Evolutionary conservation across 2,888 invertebrate genomes (phyloP).

Genomic region (Cataglyphis albicans): DNA sequence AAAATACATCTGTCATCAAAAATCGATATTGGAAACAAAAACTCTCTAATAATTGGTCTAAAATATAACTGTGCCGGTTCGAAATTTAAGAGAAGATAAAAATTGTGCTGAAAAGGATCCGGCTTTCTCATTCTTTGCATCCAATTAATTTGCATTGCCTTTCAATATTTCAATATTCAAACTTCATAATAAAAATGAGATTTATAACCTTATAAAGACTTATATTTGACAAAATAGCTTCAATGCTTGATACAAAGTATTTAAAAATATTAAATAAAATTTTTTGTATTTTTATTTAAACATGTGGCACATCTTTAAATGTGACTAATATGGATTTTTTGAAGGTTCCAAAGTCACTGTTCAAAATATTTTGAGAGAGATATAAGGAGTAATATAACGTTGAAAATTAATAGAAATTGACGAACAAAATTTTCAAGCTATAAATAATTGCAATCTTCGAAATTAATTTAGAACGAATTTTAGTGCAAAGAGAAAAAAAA

Average conservation of each 20-base stretch:
- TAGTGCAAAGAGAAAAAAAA: background rate
- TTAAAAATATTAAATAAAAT: background rate
- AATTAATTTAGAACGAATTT: background rate
- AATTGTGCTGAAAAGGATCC: background rate
- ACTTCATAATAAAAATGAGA: background rate
- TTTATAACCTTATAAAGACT: background rate
- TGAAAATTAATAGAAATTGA: background rate
- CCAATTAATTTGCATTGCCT: background rate
- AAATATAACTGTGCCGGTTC: background rate
- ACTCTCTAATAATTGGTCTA: background rate
- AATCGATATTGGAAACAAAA: background rate
- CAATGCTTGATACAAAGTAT: background rate
- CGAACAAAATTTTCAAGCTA: background rate
- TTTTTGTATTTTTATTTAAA: background rate
- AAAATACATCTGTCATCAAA: background rate
- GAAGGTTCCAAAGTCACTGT: background rate
- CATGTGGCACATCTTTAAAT: background rate
- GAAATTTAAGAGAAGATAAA: background rate
- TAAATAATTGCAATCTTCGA: background rate
- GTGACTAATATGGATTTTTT: background rate
- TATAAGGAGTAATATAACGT: background rate
- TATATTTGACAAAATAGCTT: background rate
- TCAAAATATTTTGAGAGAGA: background rate
- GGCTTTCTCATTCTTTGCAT: slow-evolving; percentile 1
- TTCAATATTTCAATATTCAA: background rate